Evolutionary conservation across 2,113 vertebrate species (phyloP).

Genomic region (Corydoras sp.): DNA sequence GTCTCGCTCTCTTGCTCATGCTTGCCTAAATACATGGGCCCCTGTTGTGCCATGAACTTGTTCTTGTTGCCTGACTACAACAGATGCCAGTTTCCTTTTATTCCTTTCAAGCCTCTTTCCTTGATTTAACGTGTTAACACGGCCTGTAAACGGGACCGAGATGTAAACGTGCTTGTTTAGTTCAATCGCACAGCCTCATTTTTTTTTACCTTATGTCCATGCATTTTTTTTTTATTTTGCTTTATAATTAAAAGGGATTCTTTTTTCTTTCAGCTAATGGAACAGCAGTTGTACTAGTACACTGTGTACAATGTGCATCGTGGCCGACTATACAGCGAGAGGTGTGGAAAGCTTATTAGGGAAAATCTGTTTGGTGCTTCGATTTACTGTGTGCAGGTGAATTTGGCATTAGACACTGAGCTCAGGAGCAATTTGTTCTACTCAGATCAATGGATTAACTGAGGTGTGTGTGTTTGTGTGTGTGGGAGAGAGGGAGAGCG

Average conservation of each 20-base stretch:
- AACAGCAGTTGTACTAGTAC: no score
- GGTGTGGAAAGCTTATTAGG: no score
- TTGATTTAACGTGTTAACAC: neutral
- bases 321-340: no score
- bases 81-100: constrained; percentile 6
- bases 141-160: neutral
- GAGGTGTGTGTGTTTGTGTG: constrained; percentile 8
- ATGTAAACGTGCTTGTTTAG: no score
- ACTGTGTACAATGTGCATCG: no score
- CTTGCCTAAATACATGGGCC: neutral
- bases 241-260: no score
- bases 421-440: constrained; percentile 16
- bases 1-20: neutral
- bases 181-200: no score
- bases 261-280: no score
- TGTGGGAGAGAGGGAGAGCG: constrained; percentile 10
- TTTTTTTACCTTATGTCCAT: no score
- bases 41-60: constrained; percentile 23
- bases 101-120: neutral
- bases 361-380: neutral
- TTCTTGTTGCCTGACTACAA: neutral
- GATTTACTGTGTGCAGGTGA: neutral
- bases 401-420: constrained; percentile 8
- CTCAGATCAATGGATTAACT: constrained; percentile 34
- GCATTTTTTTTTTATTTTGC: no score